Evolutionary conservation across 2,888 invertebrate genomes (phyloP).

Genomic region (Ganaspis brasiliensis): DNA sequence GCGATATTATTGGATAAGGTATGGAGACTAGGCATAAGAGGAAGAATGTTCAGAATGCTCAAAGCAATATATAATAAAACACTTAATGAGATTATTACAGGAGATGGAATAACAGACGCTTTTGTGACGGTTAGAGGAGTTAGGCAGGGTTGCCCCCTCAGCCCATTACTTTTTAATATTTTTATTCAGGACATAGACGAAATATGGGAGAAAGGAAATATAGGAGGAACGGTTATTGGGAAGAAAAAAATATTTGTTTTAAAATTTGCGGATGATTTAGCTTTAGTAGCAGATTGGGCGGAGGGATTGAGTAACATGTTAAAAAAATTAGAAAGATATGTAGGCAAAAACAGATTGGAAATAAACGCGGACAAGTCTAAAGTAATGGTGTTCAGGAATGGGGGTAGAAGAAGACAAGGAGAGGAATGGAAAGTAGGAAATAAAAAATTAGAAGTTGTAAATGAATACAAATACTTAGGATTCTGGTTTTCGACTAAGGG

Average conservation of each 20-base stretch:
- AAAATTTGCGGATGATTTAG: not conserved
- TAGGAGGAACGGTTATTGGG: not conserved
- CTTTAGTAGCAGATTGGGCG: too few relatives aligned
- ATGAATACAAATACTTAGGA: too few relatives aligned
- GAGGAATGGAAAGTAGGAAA: not conserved
- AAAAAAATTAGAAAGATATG: not conserved
- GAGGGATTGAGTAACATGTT: conserved; percentile 41
- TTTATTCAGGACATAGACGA: too few relatives aligned
- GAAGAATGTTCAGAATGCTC: too few relatives aligned
- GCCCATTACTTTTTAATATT: not conserved
- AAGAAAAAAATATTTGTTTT: not conserved
- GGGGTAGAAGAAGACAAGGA: conserved; percentile 38
- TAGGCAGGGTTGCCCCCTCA: conserved; percentile 42
- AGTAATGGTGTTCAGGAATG: conserved; percentile 51
- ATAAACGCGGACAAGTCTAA: conserved; percentile 49
- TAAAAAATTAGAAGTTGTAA: too few relatives aligned
- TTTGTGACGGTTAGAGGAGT: conserved; percentile 14
- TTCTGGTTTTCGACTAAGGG: conserved; percentile 12
- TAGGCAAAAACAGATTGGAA: conserved; percentile 28
- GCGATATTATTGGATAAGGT: too few relatives aligned
- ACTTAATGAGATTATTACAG: too few relatives aligned
- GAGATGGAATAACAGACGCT: not conserved
- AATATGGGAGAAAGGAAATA: not conserved
- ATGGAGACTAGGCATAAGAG: too few relatives aligned
- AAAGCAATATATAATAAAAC: too few relatives aligned